Base-by-base conservation (phyloP, 2,797 vertebrate species). In the Sciurus carolinensis region DNA sequence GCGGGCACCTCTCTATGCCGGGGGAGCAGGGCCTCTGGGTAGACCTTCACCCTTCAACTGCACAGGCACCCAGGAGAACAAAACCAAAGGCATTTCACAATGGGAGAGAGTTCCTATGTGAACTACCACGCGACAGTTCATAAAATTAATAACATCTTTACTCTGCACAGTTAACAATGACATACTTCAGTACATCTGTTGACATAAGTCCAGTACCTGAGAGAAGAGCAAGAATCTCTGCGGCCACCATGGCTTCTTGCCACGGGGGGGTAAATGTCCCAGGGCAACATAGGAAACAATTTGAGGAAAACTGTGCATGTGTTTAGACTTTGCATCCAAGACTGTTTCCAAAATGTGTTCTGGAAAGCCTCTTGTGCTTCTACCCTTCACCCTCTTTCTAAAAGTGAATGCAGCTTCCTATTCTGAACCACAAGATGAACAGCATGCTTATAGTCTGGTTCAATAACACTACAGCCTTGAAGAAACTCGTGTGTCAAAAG, bases 61-160 rank as follows among this genome's bases (percentile, higher is more conserved):
- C 28, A 77, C 28, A 72, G 73, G 92, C 91, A 47, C 14, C 64
- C 52, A 76, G 26, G 36, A 36, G 10, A 11, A 91, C 24, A 88
- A 77, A 95, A 90, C 67, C 73, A 80, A 90, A 77, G 26, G 36
- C 8, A 84, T 28, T 42, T 75, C 20, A 79, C 87, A 72, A 79
- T 77, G 8, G 36, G n/a, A 26, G 54, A 90, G 47, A 44, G 79
- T 75, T 75, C 28, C 90, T 59, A 54, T 14, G 36, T 57, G 81
- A 54, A 42, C 30, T 36, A 81, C 79, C 86, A 91, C 73, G 69
- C 67, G 66, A 72, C 42, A 71, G 54, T 30, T 14, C 17, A 17
- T 13, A 76, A 86, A 15, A 72, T 54, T 28, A 94, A 69, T 66
- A 52, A 79, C 81, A 81, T 18, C 30, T 75, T 88, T 66, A 66